phyloP scores from a whole-genome alignment of 2,113 vertebrate species.

The Alligator mississippiensis region DNA sequence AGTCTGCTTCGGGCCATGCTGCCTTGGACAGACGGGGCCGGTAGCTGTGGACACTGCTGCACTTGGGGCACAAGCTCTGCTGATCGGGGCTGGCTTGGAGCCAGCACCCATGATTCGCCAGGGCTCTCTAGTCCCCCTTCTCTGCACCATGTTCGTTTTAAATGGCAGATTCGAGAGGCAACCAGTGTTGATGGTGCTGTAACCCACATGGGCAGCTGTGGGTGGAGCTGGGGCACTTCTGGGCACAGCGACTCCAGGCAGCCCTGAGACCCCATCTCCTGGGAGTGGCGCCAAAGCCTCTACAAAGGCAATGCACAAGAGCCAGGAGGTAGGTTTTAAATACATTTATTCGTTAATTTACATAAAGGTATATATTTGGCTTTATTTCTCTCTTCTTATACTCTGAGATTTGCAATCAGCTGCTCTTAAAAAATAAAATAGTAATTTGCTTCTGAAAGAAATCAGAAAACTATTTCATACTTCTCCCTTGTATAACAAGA shows the following conservation, averaged over 20 bases:
- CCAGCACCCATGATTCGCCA: neutral
- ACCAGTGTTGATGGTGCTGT: too few species aligned
- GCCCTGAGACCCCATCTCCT: neutral
- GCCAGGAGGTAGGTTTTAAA: slow-evolving; percentile 73
- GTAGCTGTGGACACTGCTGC: neutral
- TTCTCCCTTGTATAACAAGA: slow-evolving; percentile 99
- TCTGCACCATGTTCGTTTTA: neutral
- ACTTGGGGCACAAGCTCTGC: neutral
- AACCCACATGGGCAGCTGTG: neutral
- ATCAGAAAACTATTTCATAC: slow-evolving; percentile 94
- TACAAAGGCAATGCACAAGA: neutral
- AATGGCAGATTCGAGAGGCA: too few species aligned
- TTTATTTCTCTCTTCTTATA: slow-evolving; percentile 79
- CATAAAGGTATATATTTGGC: slow-evolving; percentile 93
- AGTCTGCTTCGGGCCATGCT: neutral
- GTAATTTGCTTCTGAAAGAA: slow-evolving; percentile 90
- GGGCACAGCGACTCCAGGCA: neutral
- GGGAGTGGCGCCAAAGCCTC: too few species aligned
- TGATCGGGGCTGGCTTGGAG: neutral
- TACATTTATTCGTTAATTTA: slow-evolving; percentile 97
- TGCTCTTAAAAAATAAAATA: slow-evolving; percentile 97
- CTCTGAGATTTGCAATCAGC: slow-evolving; percentile 88
- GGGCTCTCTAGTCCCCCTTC: neutral
- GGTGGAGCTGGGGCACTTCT: neutral
- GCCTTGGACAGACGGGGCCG: neutral